These are phyloP conservation scores for Melipona beecheii DNA, from an alignment of 2,888 invertebrate genomes.

Conservation along the genomic window DNA sequence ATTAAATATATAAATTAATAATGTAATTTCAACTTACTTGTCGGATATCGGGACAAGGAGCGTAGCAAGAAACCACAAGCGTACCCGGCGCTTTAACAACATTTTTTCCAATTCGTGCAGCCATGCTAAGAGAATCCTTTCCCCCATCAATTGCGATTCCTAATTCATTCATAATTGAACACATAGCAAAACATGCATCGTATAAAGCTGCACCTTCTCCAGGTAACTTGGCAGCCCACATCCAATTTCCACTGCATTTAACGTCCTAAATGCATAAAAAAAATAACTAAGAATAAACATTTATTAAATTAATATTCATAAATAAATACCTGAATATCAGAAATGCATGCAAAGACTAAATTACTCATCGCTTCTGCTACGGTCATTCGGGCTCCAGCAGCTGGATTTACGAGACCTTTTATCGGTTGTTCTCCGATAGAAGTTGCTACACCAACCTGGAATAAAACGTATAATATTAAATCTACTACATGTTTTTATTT, in stretches of 20 bases:
- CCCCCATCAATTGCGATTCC: conserved; percentile 98
- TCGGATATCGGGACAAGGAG: conserved; percentile 95
- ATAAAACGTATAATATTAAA: not conserved
- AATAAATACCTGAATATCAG: conserved; percentile 84
- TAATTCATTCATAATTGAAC: conserved; percentile 91
- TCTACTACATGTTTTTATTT: not conserved
- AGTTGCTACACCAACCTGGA: conserved; percentile 92
- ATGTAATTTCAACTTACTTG: conserved; percentile 82
- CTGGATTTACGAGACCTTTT: conserved; percentile 93
- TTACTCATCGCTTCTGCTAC: conserved; percentile 98
- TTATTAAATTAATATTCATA: not conserved
- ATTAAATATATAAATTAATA: not conserved
- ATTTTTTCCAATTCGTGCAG: conserved; percentile 91
- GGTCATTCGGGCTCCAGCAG: conserved; percentile 96
- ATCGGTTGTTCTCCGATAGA: conserved; percentile 99
- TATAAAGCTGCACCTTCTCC: conserved; percentile 96
- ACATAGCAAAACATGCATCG: conserved; percentile 95
- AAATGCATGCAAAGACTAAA: conserved; percentile 90
- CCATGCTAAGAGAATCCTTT: conserved; percentile 99
- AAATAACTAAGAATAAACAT: not conserved
- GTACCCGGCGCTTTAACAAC: conserved; percentile 93
- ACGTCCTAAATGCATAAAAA: conserved; percentile 88
- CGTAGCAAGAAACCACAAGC: conserved; percentile 97
- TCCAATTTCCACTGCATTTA: conserved; percentile 99
- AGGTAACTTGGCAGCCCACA: conserved; percentile 99